phyloP scores from a whole-genome alignment of 2,888 invertebrate genomes.

The Meganola albula region DNA sequence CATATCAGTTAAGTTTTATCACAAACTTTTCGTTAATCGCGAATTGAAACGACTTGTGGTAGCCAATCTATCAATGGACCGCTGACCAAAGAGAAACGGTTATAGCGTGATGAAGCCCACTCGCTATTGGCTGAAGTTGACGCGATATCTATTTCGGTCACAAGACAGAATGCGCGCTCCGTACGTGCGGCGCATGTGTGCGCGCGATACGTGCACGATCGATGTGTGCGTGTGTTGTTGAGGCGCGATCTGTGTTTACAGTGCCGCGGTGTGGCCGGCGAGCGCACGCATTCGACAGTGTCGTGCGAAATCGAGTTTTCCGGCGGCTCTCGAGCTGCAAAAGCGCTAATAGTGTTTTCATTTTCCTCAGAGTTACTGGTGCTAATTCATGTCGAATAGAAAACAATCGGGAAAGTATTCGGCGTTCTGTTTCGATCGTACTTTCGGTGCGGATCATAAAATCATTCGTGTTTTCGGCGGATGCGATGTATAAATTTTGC shows the following conservation, averaged over 20 bases:
- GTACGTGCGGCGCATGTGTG: conserved; percentile 40
- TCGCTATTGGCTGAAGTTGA: conserved; percentile 57
- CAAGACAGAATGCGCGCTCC: conserved; percentile 60
- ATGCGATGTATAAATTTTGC: conserved; percentile 78
- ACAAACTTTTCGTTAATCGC: conserved; percentile 72
- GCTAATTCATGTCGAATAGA: conserved; percentile 55
- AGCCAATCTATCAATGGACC: conserved; percentile 65
- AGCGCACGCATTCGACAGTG: conserved; percentile 81
- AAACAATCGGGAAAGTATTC: conserved; percentile 44
- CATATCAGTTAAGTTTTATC: conserved; percentile 69
- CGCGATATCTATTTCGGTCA: conserved; percentile 67
- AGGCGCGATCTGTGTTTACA: conserved; percentile 73
- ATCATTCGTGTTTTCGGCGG: conserved; percentile 69
- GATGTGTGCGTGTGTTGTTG: conserved; percentile 67
- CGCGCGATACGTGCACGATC: conserved; percentile 37
- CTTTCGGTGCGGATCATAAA: conserved; percentile 63
- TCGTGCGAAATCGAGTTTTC: conserved; percentile 62
- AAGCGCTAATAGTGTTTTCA: conserved; percentile 64
- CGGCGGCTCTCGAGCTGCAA: conserved; percentile 55
- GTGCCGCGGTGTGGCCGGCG: conserved; percentile 73
- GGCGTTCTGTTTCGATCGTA: conserved; percentile 39
- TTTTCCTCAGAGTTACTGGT: conserved; percentile 58
- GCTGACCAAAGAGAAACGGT: conserved; percentile 49
- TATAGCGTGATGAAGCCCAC: conserved; percentile 49
- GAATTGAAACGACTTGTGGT: conserved; percentile 65